Evolutionary conservation across 2,888 invertebrate genomes (phyloP).

Genomic region (Cataglyphis cursor): DNA sequence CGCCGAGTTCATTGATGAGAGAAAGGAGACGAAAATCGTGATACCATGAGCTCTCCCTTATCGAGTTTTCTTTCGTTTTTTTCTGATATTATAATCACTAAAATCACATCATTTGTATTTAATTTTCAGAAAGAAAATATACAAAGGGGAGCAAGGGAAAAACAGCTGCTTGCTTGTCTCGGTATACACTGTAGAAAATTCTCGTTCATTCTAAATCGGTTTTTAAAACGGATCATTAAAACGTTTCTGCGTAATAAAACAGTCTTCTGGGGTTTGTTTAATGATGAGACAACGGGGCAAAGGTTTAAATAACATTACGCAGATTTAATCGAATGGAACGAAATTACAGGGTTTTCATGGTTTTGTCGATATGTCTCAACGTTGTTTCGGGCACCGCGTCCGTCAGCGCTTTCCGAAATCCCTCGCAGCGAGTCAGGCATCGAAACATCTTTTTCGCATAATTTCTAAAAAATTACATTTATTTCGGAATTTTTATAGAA

Average conservation of each 20-base stretch:
- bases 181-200: constrained; percentile 25
- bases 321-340: constrained; percentile 32
- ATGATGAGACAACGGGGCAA: constrained; percentile 1
- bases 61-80: neutral
- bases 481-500: neutral
- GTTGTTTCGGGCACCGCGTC: constrained; percentile 94
- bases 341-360: constrained; percentile 89
- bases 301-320: neutral
- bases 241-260: constrained; percentile 22
- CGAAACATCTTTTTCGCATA: constrained; percentile 93
- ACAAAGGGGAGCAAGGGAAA: neutral
- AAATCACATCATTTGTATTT: constrained; percentile 18
- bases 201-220: constrained; percentile 10
- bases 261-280: constrained; percentile 36
- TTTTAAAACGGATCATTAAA: constrained; percentile 25
- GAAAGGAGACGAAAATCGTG: constrained; percentile 40
- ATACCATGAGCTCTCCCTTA: neutral
- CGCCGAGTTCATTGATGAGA: constrained; percentile 57
- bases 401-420: constrained; percentile 92
- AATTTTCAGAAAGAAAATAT: constrained; percentile 18
- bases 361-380: constrained; percentile 94
- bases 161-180: constrained; percentile 7
- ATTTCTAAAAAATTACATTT: constrained; percentile 85
- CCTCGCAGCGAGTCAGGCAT: constrained; percentile 91
- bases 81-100: neutral